Evolutionary conservation across 2,888 invertebrate species (phyloP).

Genomic region (Morpho deidamia): DNA sequence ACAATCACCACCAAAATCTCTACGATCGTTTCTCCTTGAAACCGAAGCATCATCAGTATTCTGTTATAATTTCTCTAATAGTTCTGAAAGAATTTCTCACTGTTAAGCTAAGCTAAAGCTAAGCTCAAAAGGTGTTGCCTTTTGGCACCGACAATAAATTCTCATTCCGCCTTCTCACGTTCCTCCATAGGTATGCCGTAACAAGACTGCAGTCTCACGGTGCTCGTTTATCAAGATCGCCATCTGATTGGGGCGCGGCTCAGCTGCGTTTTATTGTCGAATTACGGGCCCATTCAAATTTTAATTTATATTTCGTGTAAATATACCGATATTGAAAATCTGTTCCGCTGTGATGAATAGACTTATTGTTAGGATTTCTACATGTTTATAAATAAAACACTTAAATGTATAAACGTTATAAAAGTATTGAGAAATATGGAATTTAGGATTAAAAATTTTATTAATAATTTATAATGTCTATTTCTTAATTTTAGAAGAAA

Average conservation of each 20-base stretch:
- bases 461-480: no score
- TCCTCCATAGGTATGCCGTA: conserved; percentile 19
- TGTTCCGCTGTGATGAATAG: conserved; percentile 10
- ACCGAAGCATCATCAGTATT: no score
- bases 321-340: conserved; percentile 44
- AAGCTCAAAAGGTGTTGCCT: neutral
- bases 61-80: no score
- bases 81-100: no score
- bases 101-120: no score
- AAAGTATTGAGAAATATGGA: no score
- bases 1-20: no score
- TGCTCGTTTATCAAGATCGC: conserved; percentile 75
- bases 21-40: no score
- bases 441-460: no score
- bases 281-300: conserved; percentile 69
- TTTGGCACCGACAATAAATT: conserved; percentile 16
- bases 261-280: conserved; percentile 77
- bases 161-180: conserved; percentile 18
- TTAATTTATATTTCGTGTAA: conserved; percentile 50
- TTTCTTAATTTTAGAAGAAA: no score
- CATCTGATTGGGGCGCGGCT: conserved; percentile 68
- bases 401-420: no score
- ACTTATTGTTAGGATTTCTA: neutral
- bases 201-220: conserved; percentile 72
- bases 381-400: neutral